These are phyloP conservation scores for Anguilla megastoma DNA, from an alignment of 2,797 vertebrate genomes.

Conservation along the genomic window DNA sequence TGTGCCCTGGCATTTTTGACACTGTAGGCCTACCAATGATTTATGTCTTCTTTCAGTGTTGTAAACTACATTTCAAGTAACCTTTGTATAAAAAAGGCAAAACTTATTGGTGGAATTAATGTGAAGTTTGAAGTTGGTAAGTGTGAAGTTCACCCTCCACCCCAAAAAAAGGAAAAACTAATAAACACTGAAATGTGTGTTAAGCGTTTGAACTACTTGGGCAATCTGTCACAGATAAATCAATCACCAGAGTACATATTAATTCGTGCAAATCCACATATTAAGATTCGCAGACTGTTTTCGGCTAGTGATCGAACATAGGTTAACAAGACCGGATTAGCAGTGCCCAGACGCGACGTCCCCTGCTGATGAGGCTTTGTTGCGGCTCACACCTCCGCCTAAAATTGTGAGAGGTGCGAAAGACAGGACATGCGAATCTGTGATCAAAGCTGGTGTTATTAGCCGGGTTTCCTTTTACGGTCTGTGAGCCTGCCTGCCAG, in stretches of 20 bases:
- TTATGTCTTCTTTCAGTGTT: too few species aligned
- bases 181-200: not conserved
- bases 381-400: slow-evolving; percentile 28
- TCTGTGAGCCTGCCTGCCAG: not conserved
- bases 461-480: slow-evolving; percentile 3
- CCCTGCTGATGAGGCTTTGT: not conserved
- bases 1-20: too few species aligned
- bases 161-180: not conserved
- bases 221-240: not conserved
- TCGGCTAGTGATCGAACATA: slow-evolving; percentile 57
- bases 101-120: too few species aligned
- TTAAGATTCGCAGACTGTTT: slow-evolving; percentile 61
- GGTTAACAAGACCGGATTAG: slow-evolving; percentile 60
- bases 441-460: slow-evolving; percentile 30
- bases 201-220: not conserved
- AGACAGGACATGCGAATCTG: slow-evolving; percentile 13
- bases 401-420: slow-evolving; percentile 37
- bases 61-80: too few species aligned
- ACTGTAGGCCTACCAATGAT: too few species aligned
- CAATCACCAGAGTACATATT: slow-evolving; percentile 21
- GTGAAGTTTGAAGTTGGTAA: too few species aligned
- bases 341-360: slow-evolving; percentile 41
- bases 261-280: slow-evolving; percentile 54
- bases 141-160: too few species aligned
- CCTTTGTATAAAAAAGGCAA: too few species aligned